These are phyloP conservation scores for Samia ricini DNA, from an alignment of 1,140 invertebrate species.

Conservation along the genomic window DNA sequence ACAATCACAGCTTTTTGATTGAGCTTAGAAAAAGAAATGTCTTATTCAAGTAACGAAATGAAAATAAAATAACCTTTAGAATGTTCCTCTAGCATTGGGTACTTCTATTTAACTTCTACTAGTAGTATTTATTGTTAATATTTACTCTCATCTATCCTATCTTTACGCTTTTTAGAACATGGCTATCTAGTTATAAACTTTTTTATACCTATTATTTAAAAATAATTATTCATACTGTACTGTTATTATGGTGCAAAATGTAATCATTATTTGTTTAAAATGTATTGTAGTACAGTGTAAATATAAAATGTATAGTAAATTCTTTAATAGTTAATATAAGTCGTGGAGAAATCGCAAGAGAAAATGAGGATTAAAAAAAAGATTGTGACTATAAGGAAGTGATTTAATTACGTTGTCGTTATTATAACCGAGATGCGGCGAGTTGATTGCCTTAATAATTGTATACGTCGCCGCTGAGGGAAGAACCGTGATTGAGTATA, in stretches of 20 bases:
- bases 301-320: too few species aligned
- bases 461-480: background rate
- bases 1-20: background rate
- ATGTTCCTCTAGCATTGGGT: background rate
- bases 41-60: background rate
- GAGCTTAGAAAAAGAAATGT: background rate
- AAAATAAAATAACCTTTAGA: background rate
- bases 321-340: too few species aligned
- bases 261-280: too few species aligned
- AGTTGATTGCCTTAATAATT: background rate
- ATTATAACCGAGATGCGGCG: background rate
- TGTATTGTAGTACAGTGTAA: too few species aligned
- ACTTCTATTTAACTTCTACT: background rate
- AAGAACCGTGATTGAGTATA: background rate
- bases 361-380: background rate
- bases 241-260: too few species aligned
- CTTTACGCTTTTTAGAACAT: too few species aligned
- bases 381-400: background rate
- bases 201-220: too few species aligned
- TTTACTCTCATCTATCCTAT: too few species aligned
- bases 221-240: too few species aligned
- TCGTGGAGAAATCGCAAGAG: too few species aligned
- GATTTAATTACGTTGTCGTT: background rate
- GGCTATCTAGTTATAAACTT: too few species aligned
- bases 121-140: too few species aligned